Percentiles rank a stretch among this genome's conserved stretches.
These are phyloP conservation scores for Cosmia trapezina DNA, from an alignment of 2,888 invertebrate genomes.

Conservation along the genomic window DNA sequence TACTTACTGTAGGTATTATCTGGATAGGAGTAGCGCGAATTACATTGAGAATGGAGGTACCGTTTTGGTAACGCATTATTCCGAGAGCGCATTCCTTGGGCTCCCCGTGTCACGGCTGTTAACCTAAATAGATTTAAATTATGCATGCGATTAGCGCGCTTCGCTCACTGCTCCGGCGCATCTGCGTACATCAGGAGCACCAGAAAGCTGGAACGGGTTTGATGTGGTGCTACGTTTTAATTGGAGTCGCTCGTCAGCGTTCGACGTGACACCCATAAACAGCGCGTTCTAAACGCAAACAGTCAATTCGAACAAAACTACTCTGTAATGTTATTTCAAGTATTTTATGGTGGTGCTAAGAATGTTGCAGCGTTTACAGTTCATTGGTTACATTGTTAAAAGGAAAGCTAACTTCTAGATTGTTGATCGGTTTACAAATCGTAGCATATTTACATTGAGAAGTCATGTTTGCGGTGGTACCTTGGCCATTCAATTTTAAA, in stretches of 20 bases:
- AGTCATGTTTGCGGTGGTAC: conserved; percentile 2
- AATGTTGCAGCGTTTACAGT: conserved; percentile 17
- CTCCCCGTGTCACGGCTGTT: conserved; percentile 69
- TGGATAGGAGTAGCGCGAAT: conserved; percentile 2
- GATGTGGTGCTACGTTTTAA: conserved; percentile 79
- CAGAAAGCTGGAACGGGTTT: conserved; percentile 76
- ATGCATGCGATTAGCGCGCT: conserved; percentile 78
- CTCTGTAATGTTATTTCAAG: conserved; percentile 29
- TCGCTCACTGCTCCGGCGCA: conserved; percentile 64
- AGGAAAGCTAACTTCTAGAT: conserved; percentile 28
- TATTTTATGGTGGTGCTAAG: conserved; percentile 32
- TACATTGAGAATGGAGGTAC: conserved; percentile 4
- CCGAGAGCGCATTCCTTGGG: conserved; percentile 26
- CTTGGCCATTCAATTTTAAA: not conserved
- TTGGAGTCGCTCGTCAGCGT: conserved; percentile 74
- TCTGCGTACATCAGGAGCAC: conserved; percentile 67
- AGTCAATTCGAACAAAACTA: conserved; percentile 28
- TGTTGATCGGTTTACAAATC: conserved; percentile 15
- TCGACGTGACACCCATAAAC: conserved; percentile 72
- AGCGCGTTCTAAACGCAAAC: conserved; percentile 65
- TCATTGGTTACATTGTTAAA: conserved; percentile 30
- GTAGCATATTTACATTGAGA: conserved; percentile 12
- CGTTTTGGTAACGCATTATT: conserved; percentile 32
- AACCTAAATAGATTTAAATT: conserved; percentile 85
- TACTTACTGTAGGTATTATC: conserved; percentile 28